phyloP scores from a whole-genome alignment of 2,888 invertebrate species.

The Plutella xylostella region DNA sequence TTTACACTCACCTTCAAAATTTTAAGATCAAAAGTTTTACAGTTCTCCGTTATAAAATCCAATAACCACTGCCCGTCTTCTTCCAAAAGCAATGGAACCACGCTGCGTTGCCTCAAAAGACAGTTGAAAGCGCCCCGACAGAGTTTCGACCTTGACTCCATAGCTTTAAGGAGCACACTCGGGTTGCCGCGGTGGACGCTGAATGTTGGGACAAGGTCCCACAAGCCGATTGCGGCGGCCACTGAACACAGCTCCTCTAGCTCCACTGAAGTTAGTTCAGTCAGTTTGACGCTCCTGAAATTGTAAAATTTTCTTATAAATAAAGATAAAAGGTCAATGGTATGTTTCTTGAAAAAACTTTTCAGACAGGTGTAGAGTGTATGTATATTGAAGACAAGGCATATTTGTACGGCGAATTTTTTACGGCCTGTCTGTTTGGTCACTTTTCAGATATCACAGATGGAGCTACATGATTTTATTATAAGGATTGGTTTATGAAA shows the following conservation, averaged over 20 bases:
- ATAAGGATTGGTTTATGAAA: no score
- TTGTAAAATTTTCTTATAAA: no score
- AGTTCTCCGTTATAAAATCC: constrained; percentile 62
- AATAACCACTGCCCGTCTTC: constrained; percentile 60
- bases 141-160: constrained; percentile 33
- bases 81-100: constrained; percentile 47
- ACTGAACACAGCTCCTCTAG: constrained; percentile 42
- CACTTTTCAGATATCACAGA: no score
- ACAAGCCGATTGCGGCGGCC: constrained; percentile 53
- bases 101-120: constrained; percentile 33
- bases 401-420: no score
- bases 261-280: constrained; percentile 33
- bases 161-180: constrained; percentile 35
- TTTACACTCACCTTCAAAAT: constrained; percentile 73
- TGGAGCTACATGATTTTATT: no score
- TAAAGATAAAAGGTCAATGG: no score
- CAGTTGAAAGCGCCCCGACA: constrained; percentile 48
- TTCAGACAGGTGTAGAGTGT: no score
- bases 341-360: no score
- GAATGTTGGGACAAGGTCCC: constrained; percentile 53
- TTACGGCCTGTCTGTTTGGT: no score
- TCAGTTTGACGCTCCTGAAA: constrained; percentile 45
- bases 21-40: constrained; percentile 59
- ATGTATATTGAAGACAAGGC: no score
- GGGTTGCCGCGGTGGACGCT: constrained; percentile 48